Conservation (phyloP, 2,888 invertebrate genomes). For the Melinopterus prodromus region DNA sequence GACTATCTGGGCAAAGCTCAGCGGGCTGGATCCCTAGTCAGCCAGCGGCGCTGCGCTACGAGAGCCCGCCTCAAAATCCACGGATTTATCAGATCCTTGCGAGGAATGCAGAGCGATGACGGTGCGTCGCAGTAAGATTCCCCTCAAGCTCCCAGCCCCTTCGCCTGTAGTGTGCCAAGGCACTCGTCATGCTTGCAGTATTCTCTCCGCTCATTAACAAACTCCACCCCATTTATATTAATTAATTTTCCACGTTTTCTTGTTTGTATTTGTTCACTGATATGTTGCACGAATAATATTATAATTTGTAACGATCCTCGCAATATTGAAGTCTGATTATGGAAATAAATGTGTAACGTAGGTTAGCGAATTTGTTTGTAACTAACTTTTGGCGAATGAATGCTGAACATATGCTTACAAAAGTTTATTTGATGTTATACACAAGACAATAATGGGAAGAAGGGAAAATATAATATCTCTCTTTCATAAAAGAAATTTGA, state of each 20-base stretch:
- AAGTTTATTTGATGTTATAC: too few species aligned
- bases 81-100: constrained; percentile 70
- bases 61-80: constrained; percentile 72
- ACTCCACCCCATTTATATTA: constrained; percentile 39
- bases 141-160: not conserved
- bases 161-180: not conserved
- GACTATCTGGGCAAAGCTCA: constrained; percentile 53
- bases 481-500: too few species aligned
- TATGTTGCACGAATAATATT: not conserved
- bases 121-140: constrained; percentile 48
- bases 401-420: too few species aligned
- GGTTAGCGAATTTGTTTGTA: not conserved
- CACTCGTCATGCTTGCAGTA: constrained; percentile 12
- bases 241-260: constrained; percentile 5
- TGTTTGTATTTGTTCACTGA: not conserved
- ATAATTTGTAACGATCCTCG: not conserved
- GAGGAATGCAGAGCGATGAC: constrained; percentile 57
- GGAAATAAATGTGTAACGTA: not conserved
- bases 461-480: too few species aligned
- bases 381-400: not conserved
- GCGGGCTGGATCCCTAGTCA: constrained; percentile 61
- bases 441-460: too few species aligned
- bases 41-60: constrained; percentile 68
- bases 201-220: constrained; percentile 6
- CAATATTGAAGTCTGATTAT: not conserved